Conservation (phyloP, 2,113 vertebrate genomes). For the Garra rufa region DNA sequence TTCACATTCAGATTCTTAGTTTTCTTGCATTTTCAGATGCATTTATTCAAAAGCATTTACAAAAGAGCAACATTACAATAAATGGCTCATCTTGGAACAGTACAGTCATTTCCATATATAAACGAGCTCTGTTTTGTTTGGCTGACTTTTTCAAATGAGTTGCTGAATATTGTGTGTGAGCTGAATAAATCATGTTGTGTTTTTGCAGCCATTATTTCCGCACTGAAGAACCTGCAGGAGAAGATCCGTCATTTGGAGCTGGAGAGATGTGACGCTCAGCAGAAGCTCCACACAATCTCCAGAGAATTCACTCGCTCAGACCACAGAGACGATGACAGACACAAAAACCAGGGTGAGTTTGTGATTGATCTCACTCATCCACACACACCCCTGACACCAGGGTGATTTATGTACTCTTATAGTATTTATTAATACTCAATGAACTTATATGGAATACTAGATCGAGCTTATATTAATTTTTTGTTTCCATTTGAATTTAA, state of each 20-base stretch:
- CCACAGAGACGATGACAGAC: neutral
- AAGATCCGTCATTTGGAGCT: conserved; percentile 74
- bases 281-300: conserved; percentile 81
- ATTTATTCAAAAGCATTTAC: too few relatives aligned
- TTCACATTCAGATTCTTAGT: neutral
- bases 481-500: neutral
- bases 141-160: too few relatives aligned
- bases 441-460: too few relatives aligned
- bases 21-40: neutral
- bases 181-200: conserved; percentile 41
- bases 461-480: too few relatives aligned
- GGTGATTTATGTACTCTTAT: too few relatives aligned
- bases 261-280: conserved; percentile 82
- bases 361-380: too few relatives aligned
- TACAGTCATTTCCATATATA: too few relatives aligned
- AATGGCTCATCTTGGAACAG: too few relatives aligned
- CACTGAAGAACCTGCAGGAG: conserved; percentile 67
- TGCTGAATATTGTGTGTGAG: neutral
- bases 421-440: too few relatives aligned
- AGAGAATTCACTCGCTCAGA: conserved; percentile 15
- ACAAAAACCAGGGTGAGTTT: neutral
- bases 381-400: too few relatives aligned
- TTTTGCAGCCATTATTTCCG: conserved; percentile 82
- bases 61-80: neutral
- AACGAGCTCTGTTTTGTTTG: neutral